Base-by-base conservation (phyloP, 2,113 vertebrate species). In the Syngnathus floridae region DNA sequence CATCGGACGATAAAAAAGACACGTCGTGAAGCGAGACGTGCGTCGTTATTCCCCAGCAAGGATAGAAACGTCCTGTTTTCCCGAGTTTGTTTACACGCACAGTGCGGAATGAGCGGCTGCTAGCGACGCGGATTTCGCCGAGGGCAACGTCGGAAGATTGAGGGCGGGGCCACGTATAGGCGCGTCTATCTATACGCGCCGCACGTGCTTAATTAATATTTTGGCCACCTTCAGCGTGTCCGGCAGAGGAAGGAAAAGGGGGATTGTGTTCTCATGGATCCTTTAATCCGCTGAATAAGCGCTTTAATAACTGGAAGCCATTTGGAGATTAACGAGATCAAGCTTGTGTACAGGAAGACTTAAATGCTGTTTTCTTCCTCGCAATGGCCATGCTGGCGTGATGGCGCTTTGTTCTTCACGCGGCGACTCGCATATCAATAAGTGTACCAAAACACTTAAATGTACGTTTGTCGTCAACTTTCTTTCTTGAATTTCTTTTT, bases 221-320 rank as follows among this genome's bases (percentile, higher is more conserved):
- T 86, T 82, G 86, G 84, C 87, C 85, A 86, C 82, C 85, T 86
- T 86, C 87, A 81, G 82, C 79, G 54, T 76, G 68, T 80, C 71
- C 78, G 76, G 82, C 58, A 77, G 77, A 75, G 68, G 74, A 74
- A 79, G 82, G 54, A 76, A 77, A 86, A 84, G 78, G 82, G 26
- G 81, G 86, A 86, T 86, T 88, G 86, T 86, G 86, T 87, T 84
- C 72, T 84, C 76, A 69, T 81, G 83, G 81, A 88, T 86, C 84
- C 85, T 70, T 82, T 88, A 90, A 90, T 88, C 87, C 86, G 70
- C 73, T 70, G 86, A 88, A 88, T 89, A 88, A 89, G 87, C 84
- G 77, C 83, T 87, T 87, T 88, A 87, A 88, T 89, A 89, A 87
- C 88, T 88, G 86, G 80, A 86, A 86, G 82, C 88, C 88, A 87